These are phyloP conservation scores for Cephus rjabovi DNA, from an alignment of 2,888 invertebrate genomes.

Conservation along the genomic window DNA sequence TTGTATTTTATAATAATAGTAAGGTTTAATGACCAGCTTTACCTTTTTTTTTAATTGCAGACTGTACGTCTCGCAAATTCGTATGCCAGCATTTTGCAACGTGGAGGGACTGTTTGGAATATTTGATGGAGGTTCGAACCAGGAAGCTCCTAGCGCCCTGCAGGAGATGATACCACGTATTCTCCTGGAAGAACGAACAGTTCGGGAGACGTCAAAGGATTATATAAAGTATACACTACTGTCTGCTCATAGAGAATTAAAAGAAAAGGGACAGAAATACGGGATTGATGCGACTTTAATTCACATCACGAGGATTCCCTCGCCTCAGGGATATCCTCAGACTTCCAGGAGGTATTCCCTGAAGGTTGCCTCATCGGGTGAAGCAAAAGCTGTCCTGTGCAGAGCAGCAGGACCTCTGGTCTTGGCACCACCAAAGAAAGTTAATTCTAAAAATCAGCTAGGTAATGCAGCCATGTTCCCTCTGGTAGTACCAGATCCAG, in stretches of 20 bases:
- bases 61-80: constrained; percentile 82
- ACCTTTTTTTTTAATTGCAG: constrained; percentile 48
- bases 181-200: constrained; percentile 82
- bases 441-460: constrained; percentile 72
- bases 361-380: constrained; percentile 81
- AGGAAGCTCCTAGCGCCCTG: constrained; percentile 76
- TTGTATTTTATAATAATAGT: not conserved
- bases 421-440: constrained; percentile 70
- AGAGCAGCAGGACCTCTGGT: constrained; percentile 76
- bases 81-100: constrained; percentile 83
- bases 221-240: constrained; percentile 88
- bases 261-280: constrained; percentile 79
- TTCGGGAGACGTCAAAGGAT: constrained; percentile 83
- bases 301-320: constrained; percentile 76
- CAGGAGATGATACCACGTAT: constrained; percentile 84
- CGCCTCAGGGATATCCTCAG: constrained; percentile 73
- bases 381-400: constrained; percentile 81
- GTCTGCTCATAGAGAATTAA: constrained; percentile 81
- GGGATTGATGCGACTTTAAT: constrained; percentile 80
- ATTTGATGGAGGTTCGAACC: constrained; percentile 83
- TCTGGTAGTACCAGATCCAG: constrained; percentile 80
- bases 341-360: constrained; percentile 75
- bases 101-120: constrained; percentile 85
- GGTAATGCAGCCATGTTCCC: constrained; percentile 77
- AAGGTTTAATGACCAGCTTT: not conserved